Conservation (phyloP, 2,888 invertebrate genomes). For the Tridacna gigas region DNA sequence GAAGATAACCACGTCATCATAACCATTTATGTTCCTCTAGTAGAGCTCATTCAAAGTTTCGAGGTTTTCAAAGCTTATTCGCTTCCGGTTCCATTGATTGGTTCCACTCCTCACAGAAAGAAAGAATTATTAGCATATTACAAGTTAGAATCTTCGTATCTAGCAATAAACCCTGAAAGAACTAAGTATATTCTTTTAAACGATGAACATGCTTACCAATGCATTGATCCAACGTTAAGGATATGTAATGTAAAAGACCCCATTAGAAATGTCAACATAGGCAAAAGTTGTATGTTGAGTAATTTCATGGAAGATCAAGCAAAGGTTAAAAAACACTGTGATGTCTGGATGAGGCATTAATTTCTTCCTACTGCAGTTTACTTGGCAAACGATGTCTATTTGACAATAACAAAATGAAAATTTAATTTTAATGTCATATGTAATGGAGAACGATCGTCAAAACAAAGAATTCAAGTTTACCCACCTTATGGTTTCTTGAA, state of each 20-base stretch:
- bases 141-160: not conserved
- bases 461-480: not conserved
- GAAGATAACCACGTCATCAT: constrained; percentile 6
- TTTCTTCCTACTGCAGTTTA: not conserved
- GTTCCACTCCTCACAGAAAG: not conserved
- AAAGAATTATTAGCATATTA: not conserved
- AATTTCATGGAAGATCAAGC: constrained; percentile 5
- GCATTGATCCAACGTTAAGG: not conserved
- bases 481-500: constrained; percentile 1
- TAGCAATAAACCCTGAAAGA: constrained; percentile 5
- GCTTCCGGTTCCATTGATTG: not conserved
- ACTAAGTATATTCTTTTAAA: not conserved
- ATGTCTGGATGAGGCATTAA: constrained; percentile 10
- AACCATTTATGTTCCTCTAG: not conserved
- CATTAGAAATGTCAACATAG: constrained; percentile 10
- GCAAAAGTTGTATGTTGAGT: constrained; percentile 6
- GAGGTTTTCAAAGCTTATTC: constrained; percentile 7
- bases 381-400: not conserved
- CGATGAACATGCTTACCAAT: not conserved
- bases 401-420: not conserved
- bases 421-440: constrained; percentile 9
- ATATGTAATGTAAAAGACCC: constrained; percentile 14
- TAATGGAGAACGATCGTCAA: not conserved
- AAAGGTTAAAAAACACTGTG: constrained; percentile 17
- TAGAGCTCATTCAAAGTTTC: not conserved